These are phyloP conservation scores for Siniperca knerii DNA, from an alignment of 2,113 vertebrate species.

Conservation along the genomic window DNA sequence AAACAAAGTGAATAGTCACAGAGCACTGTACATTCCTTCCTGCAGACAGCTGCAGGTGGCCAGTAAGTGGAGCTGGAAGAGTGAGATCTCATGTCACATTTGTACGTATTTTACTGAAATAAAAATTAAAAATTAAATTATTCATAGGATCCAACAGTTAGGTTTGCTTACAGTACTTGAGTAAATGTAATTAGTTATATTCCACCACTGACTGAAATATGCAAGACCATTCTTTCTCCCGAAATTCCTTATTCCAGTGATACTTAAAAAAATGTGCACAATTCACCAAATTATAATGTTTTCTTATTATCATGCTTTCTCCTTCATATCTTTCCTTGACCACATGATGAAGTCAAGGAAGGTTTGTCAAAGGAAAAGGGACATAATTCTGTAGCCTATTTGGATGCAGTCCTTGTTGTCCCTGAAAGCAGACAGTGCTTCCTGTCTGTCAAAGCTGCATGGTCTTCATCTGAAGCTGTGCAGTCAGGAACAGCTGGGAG, in stretches of 20 bases:
- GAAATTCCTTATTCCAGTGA: neutral
- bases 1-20: conserved; percentile 6
- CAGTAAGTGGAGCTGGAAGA: neutral
- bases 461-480: neutral
- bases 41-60: conserved; percentile 31
- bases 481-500: neutral
- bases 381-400: neutral
- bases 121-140: neutral
- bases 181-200: neutral
- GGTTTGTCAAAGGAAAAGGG: neutral
- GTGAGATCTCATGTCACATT: neutral
- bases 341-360: too few relatives aligned
- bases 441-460: neutral
- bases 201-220: neutral
- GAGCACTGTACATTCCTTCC: conserved; percentile 27
- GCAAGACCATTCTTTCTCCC: neutral
- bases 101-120: neutral
- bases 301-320: neutral
- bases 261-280: neutral
- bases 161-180: neutral
- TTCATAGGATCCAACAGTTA: neutral
- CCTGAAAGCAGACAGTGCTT: neutral
- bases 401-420: neutral
- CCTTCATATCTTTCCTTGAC: neutral
- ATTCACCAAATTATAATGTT: neutral